These are phyloP conservation scores for Pelecanoides urinatrix DNA, from an alignment of 2,113 vertebrate species.

Conservation along the genomic window DNA sequence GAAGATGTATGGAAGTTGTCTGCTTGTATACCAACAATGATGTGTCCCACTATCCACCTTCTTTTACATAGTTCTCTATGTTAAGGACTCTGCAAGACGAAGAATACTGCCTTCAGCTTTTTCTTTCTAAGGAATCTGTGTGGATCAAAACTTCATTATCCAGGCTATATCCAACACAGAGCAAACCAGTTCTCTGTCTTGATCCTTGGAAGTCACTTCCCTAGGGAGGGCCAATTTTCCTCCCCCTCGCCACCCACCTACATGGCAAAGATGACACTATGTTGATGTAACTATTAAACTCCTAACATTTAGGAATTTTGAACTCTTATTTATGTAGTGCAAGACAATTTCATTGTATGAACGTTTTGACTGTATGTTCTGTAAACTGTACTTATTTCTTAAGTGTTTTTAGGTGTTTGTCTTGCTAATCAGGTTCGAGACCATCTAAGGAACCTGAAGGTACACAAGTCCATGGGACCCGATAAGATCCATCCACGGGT, in stretches of 20 bases:
- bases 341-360: background rate
- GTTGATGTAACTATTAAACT: background rate
- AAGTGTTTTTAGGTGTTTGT: background rate
- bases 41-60: background rate
- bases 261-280: background rate
- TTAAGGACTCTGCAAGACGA: background rate
- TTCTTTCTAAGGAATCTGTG: background rate
- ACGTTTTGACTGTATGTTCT: background rate
- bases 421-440: background rate
- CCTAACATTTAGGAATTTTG: background rate
- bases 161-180: background rate
- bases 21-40: background rate
- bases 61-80: background rate
- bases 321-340: background rate
- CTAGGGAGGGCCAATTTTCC: background rate
- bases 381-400: background rate
- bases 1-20: background rate
- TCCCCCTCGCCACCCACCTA: accelerated
- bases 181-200: background rate
- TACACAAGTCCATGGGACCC: too few species aligned
- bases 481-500: too few species aligned
- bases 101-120: background rate
- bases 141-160: background rate
- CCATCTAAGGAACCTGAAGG: too few species aligned
- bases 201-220: background rate